Conservation (phyloP, 2,113 vertebrate species). For the Pangasianodon hypophthalmus region DNA sequence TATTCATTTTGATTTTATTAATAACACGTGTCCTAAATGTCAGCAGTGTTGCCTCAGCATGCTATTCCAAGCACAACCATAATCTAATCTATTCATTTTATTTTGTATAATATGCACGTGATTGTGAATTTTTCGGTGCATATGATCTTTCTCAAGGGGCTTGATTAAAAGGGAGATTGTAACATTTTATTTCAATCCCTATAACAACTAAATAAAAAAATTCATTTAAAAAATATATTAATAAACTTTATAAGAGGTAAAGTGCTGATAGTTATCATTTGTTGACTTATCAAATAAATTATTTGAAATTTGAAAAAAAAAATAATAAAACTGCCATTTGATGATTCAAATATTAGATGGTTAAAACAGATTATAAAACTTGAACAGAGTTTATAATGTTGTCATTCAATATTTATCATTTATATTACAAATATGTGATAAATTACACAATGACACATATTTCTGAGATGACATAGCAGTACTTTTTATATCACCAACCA, state of each 20-base stretch:
- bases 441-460: not conserved
- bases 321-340: not conserved
- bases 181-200: not conserved
- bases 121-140: not conserved
- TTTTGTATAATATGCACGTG: not conserved
- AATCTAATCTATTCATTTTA: not conserved
- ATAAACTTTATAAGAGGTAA: not conserved
- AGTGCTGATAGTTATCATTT: not conserved
- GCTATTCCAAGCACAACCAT: not conserved
- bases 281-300: too few relatives aligned
- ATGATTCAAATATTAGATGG: not conserved
- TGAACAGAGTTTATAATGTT: not conserved
- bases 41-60: not conserved
- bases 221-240: too few relatives aligned
- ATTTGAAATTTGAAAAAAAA: not conserved
- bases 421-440: not conserved
- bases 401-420: not conserved
- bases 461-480: not conserved
- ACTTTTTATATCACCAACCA: not conserved
- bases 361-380: not conserved
- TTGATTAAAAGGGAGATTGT: not conserved
- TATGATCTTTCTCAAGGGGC: not conserved
- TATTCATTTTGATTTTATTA: constrained; percentile 6
- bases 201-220: not conserved
- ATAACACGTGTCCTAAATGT: not conserved